Evolutionary conservation across 2,113 vertebrate genomes (phyloP), one percentile per base, ranked within the genome.

Genomic region (Brachypodius melanocephalos): DNA sequence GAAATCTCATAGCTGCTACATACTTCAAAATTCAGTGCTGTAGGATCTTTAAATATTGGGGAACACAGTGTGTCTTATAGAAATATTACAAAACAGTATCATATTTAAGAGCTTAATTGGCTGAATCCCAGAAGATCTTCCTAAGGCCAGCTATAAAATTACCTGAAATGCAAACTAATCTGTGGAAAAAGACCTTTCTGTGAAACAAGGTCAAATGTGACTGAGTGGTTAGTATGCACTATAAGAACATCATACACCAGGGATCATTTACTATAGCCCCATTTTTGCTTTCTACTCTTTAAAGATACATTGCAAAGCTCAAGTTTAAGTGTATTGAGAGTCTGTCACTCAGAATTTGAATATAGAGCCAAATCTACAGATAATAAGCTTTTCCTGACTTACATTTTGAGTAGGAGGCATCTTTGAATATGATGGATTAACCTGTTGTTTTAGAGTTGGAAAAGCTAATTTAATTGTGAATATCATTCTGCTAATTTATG

Each of bases 301-400:
- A 69, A 65, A 75, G 42, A 46, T 54, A 40, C 34, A 69, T 83
- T 73, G 40, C 46, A 69, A 77, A 80, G 38, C 72, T 73, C 32
- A 22, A 17, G 16, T 85, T 66, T 89, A 51, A 42, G 16, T 76
- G 38, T 49, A 12, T 18, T 42, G 83, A 69, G 49, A 76, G 12
- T 46, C 63, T 69, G 31, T 85, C 72, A 76, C 38, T 84, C 68
- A 77, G 58, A 94, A 67, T 76, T 76, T 76, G 20, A 73, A 66
- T 77, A 62, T 67, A 69, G 80, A 80, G 19, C 45, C 42, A 73
- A 76, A 84, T 86, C 22, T 77, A 31, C 54, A 49, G 46, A 69
- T 94, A 84, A 89, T 61, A 90, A 86, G 38, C 12, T 77, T 94
- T 88, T 76, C 18, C 45, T 92, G 34, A 58, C 51, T 92, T 94